Base-by-base conservation (phyloP, 64 coral and sea anemone genomes). In the Pocillopora verrucosa region DNA sequence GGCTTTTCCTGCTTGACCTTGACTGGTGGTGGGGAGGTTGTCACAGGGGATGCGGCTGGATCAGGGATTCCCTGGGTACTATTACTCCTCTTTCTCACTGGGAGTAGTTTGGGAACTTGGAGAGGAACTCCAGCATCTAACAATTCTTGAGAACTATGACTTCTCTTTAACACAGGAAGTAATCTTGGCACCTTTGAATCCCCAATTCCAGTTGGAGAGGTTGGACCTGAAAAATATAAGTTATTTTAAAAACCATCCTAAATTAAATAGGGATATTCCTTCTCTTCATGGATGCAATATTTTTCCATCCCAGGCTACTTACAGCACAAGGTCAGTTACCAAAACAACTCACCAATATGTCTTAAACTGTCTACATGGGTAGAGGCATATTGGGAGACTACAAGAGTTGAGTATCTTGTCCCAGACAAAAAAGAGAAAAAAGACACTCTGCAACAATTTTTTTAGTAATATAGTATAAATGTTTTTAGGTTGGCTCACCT, bases 1-100 rank as follows among this genome's bases (percentile, higher is more conserved):
- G 65, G 82, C 17, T 87, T 93, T 73, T 96, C 95, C 30, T 93
- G 91, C 58, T 96, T 96, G 19, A 93, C 72, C 51, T 74, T 86
- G 20, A 88, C 65, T 19, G 80, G 22, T 0, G 88, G 87, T 11
- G 94, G 88, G 5, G 74, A 86, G 36, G 74, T 65, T 45, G 90
- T 34, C 25, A 89, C 15, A 0, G 91, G 91, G 58, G 84, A 88
- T 19, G 16, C 69, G 12, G 89, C 51, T 35, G 87, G 92, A 17
- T 88, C 83, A 10, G 79, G 45, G 9, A 89, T 70, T 24, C 84
- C 95, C 62, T 72, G 82, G 75, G 84, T 91, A 68, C 95, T 96
- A 63, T 60, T 24, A 13, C 91, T 93, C 61, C 95, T 90, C 73
- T 96, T 96, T 14, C 89, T 63, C 19, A 45, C 30, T 17, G 92